A percentile compares a stretch with the other conserved stretches of the same genome.
Evolutionary conservation across 2,113 vertebrate genomes (phyloP).

Genomic region (Brachionichthys hirsutus): DNA sequence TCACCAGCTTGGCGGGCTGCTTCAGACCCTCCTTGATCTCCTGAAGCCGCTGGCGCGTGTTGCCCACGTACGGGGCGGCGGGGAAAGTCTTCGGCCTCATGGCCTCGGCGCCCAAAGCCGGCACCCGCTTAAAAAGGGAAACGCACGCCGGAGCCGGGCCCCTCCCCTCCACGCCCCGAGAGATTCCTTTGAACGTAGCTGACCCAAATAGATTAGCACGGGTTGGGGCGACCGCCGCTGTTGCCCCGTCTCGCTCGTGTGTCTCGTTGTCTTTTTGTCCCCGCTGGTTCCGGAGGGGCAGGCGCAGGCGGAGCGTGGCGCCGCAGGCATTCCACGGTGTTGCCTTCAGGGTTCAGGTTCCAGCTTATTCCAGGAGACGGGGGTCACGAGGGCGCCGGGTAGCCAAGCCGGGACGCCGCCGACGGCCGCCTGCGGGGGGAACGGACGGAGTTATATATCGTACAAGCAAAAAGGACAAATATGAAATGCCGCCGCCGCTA

Average conservation of each 20-base stretch:
- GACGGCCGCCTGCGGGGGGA: conserved; percentile 68
- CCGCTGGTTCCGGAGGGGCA: conserved; percentile 16
- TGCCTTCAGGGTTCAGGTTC: conserved; percentile 72
- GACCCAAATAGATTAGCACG: conserved; percentile 55
- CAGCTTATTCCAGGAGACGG: conserved; percentile 71
- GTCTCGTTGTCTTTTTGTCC: conserved; percentile 22
- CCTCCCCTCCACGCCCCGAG: conserved; percentile 10
- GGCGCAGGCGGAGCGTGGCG: conserved; percentile 32
- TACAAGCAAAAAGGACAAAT: background rate
- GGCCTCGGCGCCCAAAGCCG: conserved; percentile 55
- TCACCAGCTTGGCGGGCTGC: conserved; percentile 89
- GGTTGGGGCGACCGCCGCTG: conserved; percentile 35
- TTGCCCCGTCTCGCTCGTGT: conserved; percentile 27
- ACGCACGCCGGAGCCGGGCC: conserved; percentile 18
- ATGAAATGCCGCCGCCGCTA: background rate
- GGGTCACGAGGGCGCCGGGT: conserved; percentile 43
- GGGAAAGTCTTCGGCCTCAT: conserved; percentile 99
- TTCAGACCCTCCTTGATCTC: conserved; percentile 98
- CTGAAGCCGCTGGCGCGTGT: conserved; percentile 93
- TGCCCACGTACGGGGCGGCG: conserved; percentile 93
- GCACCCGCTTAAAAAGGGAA: conserved; percentile 46
- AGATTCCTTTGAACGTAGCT: conserved; percentile 21
- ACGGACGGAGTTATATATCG: conserved; percentile 36
- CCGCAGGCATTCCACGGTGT: conserved; percentile 69
- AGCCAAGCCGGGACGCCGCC: conserved; percentile 66